Evolutionary conservation across 2,888 invertebrate species (phyloP), one percentile per base, ranked within the genome.

Genomic region (Acleris laterana): DNA sequence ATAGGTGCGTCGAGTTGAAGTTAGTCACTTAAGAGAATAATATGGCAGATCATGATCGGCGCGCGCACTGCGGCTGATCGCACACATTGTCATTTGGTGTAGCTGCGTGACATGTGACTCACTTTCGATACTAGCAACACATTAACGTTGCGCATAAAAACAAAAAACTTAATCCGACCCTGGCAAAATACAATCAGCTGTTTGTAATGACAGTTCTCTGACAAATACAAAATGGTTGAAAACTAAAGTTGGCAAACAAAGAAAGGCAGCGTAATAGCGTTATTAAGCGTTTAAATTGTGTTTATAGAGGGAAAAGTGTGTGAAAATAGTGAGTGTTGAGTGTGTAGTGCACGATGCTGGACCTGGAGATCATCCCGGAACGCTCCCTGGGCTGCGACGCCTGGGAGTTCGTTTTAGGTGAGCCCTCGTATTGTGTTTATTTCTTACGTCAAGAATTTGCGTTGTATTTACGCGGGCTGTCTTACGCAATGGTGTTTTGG

Each of bases 391-490:
- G 98, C 93, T 98, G 98, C 91, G 98, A 99, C 93, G 96, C 98
- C 94, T 99, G 99, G 98, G 98, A 99, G 94, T 98, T 99, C 93
- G 96, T 98, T 89, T 93, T 98, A 93, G 98, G 98, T 97, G 94
- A 95, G 96, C 93, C 83, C 74, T 78, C 74, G 20, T 64, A 76
- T 73, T 84, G 80, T 88, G 88, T 89, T 89, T 90, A 87, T 86
- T 81, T 82, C 85, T 84, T 88, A 90, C 88, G 89, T 91, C 91
- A 89, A 88, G 85, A 82, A 85, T 93, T 90, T 93, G 89, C 93
- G 93, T 91, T 90, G 88, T 93, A 92, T 86, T 90, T 87, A 82
- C 78, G 80, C 76, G 79, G 83, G 78, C 80, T 72, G 74, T 82
- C 91, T 93, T 92, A 92, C 88, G 93, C 92, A 93, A 92, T 86